phyloP scores from a whole-genome alignment of 2,113 vertebrate species.

The Seriola aureovittata region DNA sequence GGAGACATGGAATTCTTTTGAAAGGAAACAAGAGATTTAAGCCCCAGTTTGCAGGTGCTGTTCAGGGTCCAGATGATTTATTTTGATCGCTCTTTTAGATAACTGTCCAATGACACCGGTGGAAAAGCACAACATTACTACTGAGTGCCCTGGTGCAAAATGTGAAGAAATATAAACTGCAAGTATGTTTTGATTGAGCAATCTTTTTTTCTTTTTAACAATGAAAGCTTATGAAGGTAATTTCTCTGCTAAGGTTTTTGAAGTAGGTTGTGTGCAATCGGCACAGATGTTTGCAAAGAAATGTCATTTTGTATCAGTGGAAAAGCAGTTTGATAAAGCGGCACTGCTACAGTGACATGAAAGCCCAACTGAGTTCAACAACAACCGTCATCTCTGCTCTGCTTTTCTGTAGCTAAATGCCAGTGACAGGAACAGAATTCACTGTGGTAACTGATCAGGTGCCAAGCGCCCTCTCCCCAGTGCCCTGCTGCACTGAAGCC shows the following conservation, averaged over 20 bases:
- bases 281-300: constrained; percentile 55
- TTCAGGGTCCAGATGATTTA: constrained; percentile 18
- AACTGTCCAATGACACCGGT: background rate
- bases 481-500: constrained; percentile 64
- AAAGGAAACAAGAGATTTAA: constrained; percentile 38
- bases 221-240: background rate
- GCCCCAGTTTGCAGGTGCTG: constrained; percentile 23
- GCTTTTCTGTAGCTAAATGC: constrained; percentile 70
- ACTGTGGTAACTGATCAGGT: constrained; percentile 77
- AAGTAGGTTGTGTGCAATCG: constrained; percentile 24
- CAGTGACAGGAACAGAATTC: constrained; percentile 77
- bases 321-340: constrained; percentile 49
- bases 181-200: background rate
- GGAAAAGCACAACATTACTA: constrained; percentile 1
- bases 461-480: constrained; percentile 70
- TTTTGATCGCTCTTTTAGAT: background rate
- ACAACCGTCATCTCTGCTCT: constrained; percentile 65
- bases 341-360: constrained; percentile 51
- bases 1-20: constrained; percentile 34
- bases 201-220: background rate
- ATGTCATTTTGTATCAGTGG: constrained; percentile 58
- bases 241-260: constrained; percentile 21
- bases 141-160: background rate
- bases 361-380: constrained; percentile 67
- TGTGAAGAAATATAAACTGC: background rate